A percentile compares a stretch with the other conserved stretches of the same genome.
These are phyloP conservation scores for Protaetia brevitarsis DNA, from an alignment of 1,140 invertebrate species.

Conservation along the genomic window DNA sequence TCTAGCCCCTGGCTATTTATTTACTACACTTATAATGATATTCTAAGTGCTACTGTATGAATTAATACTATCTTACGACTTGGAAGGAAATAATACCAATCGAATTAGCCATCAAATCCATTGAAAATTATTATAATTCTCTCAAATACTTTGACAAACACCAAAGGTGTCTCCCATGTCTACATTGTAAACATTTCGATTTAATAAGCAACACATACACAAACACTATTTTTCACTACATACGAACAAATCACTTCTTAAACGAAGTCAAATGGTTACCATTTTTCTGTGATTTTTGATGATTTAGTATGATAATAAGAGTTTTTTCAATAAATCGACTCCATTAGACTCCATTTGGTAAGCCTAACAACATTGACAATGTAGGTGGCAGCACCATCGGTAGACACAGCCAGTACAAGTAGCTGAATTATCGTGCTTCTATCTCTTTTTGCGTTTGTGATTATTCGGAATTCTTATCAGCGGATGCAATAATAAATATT, in stretches of 20 bases:
- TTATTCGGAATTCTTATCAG: slow-evolving; percentile 16
- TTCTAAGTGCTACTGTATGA: background rate
- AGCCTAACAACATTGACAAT: slow-evolving; percentile 67
- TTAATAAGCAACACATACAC: slow-evolving; percentile 42
- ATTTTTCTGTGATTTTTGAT: slow-evolving; percentile 46
- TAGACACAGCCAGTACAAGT: slow-evolving; percentile 30
- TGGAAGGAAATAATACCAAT: slow-evolving; percentile 19
- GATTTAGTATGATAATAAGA: slow-evolving; percentile 42
- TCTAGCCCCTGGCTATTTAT: slow-evolving; percentile 17
- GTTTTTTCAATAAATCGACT: slow-evolving; percentile 49
- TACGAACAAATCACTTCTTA: slow-evolving; percentile 48
- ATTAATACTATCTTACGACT: background rate
- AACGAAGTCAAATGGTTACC: slow-evolving; percentile 47
- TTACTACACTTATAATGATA: background rate
- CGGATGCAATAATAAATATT: slow-evolving; percentile 12
- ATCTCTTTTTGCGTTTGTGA: slow-evolving; percentile 19
- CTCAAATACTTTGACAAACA: slow-evolving; percentile 46
- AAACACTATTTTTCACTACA: slow-evolving; percentile 43
- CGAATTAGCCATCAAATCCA: slow-evolving; percentile 19
- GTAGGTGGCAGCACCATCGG: slow-evolving; percentile 57
- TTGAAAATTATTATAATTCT: slow-evolving; percentile 37
- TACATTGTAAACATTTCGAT: slow-evolving; percentile 50
- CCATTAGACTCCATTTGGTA: slow-evolving; percentile 54
- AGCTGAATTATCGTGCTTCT: slow-evolving; percentile 21
- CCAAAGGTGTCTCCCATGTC: slow-evolving; percentile 50